These are phyloP conservation scores for Puffinus mauretanicus DNA, from an alignment of 2,113 vertebrate genomes.

Conservation along the genomic window DNA sequence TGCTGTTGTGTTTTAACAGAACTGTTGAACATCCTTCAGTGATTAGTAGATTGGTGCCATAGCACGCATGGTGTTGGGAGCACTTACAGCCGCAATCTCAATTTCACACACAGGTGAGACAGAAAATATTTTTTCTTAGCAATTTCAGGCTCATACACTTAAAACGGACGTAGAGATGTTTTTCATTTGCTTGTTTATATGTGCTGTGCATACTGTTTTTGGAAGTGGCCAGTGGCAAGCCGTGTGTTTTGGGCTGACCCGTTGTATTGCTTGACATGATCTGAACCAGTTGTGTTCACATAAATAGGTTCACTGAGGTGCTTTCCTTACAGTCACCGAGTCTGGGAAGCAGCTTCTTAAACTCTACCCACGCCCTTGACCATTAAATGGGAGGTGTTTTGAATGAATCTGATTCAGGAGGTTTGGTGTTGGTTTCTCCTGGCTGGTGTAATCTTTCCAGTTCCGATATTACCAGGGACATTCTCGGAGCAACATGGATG, in stretches of 20 bases:
- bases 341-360: not conserved
- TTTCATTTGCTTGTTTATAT: not conserved
- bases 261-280: not conserved
- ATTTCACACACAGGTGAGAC: constrained; percentile 34
- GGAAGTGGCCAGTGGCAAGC: not conserved
- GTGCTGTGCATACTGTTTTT: rapidly evolving
- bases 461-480: rapidly evolving
- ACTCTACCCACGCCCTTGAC: not conserved
- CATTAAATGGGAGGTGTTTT: not conserved
- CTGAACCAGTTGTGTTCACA: not conserved
- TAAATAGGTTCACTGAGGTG: not conserved
- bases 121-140: constrained; percentile 33
- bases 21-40: not conserved
- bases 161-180: rapidly evolving
- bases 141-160: not conserved
- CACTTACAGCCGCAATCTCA: not conserved
- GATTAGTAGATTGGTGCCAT: not conserved
- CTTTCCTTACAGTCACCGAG: not conserved
- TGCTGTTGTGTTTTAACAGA: not conserved
- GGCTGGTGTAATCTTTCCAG: not conserved
- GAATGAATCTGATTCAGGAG: not conserved
- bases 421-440: not conserved
- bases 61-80: not conserved
- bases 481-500: not conserved
- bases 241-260: not conserved